phyloP scores from a whole-genome alignment of 2,113 vertebrate genomes.

The Oncorhynchus clarkii region DNA sequence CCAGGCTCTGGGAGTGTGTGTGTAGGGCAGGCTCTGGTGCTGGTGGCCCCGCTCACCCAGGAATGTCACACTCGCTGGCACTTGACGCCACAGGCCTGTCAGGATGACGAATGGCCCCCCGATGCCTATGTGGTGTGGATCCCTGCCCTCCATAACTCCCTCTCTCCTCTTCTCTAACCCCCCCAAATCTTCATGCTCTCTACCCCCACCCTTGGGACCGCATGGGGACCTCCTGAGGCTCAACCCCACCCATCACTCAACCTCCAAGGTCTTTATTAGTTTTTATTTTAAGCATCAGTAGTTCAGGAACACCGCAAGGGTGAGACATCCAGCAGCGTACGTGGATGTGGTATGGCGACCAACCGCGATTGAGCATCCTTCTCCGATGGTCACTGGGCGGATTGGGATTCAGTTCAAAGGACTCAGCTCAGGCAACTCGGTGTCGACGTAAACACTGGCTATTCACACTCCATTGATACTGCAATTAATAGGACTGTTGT shows the following conservation, averaged over 20 bases:
- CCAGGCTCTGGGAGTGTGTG: conserved; percentile 23
- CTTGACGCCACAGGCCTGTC: conserved; percentile 72
- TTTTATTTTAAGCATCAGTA: conserved; percentile 56
- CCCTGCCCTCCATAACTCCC: conserved; percentile 43
- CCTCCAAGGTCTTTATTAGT: conserved; percentile 54
- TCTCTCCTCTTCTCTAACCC: conserved; percentile 10
- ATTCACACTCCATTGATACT: conserved; percentile 34
- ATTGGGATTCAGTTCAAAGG: conserved; percentile 30
- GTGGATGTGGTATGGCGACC: background rate
- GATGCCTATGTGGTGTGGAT: conserved; percentile 55
- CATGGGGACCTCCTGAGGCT: too few relatives aligned
- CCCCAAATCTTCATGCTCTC: conserved; percentile 7
- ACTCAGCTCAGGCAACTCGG: background rate
- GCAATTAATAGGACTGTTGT: conserved; percentile 45
- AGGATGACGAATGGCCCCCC: conserved; percentile 67
- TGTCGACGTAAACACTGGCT: conserved; percentile 20
- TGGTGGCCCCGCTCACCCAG: conserved; percentile 28
- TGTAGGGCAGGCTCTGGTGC: conserved; percentile 56
- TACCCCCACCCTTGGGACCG: conserved; percentile 22
- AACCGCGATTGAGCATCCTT: background rate
- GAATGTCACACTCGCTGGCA: conserved; percentile 58
- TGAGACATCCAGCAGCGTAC: background rate
- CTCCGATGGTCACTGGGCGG: conserved; percentile 18
- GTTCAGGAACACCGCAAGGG: conserved; percentile 7
- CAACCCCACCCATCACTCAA: background rate